Percentiles rank a stretch among this genome's conserved stretches.
phyloP scores from a whole-genome alignment of 2,113 vertebrate species.

The Perca fluviatilis region DNA sequence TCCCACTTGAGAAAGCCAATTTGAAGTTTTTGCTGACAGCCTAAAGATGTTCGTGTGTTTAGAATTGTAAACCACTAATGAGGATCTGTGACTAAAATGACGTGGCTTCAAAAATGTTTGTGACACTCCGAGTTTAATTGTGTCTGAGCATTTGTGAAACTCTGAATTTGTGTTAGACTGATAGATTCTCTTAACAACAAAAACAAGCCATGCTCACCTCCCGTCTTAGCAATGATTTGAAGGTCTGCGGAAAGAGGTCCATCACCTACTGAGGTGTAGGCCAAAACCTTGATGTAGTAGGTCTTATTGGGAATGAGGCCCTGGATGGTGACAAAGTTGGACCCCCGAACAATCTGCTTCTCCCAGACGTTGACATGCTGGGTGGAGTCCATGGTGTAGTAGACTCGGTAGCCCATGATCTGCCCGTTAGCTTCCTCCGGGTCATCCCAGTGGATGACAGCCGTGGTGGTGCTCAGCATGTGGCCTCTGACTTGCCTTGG shows the following conservation, averaged over 20 bases:
- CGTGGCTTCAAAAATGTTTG: background rate
- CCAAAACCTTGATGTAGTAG: slow-evolving; percentile 97
- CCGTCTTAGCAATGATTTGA: slow-evolving; percentile 98
- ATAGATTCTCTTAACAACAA: background rate
- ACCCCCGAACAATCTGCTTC: slow-evolving; percentile 96
- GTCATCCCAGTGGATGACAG: slow-evolving; percentile 98
- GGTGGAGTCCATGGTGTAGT: slow-evolving; percentile 94
- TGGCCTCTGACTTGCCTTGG: slow-evolving; percentile 95
- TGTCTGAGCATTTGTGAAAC: background rate
- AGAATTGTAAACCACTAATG: slow-evolving; percentile 46
- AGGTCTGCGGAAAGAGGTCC: slow-evolving; percentile 97
- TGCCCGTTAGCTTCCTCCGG: slow-evolving; percentile 98
- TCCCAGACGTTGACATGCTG: slow-evolving; percentile 96
- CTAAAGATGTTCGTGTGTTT: slow-evolving; percentile 46
- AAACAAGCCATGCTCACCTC: slow-evolving; percentile 86
- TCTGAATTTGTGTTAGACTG: background rate
- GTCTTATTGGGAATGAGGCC: slow-evolving; percentile 96
- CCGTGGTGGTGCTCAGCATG: slow-evolving; percentile 97
- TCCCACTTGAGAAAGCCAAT: slow-evolving; percentile 6
- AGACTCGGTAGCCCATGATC: slow-evolving; percentile 97
- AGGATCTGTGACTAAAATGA: slow-evolving; percentile 21
- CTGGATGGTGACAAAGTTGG: slow-evolving; percentile 95
- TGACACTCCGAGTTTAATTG: background rate
- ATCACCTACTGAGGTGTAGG: slow-evolving; percentile 98
- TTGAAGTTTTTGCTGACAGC: slow-evolving; percentile 28